Evolutionary conservation across 2,797 vertebrate genomes (phyloP), one percentile per base, ranked within the genome.

Genomic region (Anguilla pacifica): DNA sequence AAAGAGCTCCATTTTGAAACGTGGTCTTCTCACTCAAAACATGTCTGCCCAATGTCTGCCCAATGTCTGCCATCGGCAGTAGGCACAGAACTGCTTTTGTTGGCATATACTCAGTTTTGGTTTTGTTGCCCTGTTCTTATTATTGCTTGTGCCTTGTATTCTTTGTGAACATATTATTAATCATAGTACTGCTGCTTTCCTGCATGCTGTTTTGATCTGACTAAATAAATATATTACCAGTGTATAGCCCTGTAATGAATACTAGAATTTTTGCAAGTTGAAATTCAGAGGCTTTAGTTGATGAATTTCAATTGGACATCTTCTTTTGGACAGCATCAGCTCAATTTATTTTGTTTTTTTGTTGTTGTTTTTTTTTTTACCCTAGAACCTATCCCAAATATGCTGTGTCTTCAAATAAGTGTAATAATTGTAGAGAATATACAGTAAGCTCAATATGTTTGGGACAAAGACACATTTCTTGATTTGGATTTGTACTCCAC

Each of bases 301-400:
- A 84, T 57, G 51, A 46, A 57, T 57, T 84, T n/a, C 28, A 84
- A 59, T 84, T 57, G n/a, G 7, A 84, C 10, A 84, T 84, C 57
- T 57, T 55, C n/a, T 84, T 84, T 84, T 59, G n/a, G 13, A 39
- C 57, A 35, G 51, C 51, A 35, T 84, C 57, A 9, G 79, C 51
- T 49, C 86, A 86, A 90, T 89, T 88, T 46, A 87, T 70, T 28
- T 49, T 10, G 10, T 22, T n/a, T 7, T 49, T 49, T 82, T 88
- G 88, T 89, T 89, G 74, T 89, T 89, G 89, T 46, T 87, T 28
- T 10, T 49, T 22, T n/a, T 7, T 49, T 49, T 51, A 82, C 79
- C 46, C 22, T 19, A 25, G 6, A 82, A 51, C 17, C 22, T 25
- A 51, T n/a, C 46, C 46, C 43, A 25, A 82, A 31, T 22, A 82